Base-by-base conservation (phyloP, 2,797 vertebrate genomes). In the Myotis myotis region DNA sequence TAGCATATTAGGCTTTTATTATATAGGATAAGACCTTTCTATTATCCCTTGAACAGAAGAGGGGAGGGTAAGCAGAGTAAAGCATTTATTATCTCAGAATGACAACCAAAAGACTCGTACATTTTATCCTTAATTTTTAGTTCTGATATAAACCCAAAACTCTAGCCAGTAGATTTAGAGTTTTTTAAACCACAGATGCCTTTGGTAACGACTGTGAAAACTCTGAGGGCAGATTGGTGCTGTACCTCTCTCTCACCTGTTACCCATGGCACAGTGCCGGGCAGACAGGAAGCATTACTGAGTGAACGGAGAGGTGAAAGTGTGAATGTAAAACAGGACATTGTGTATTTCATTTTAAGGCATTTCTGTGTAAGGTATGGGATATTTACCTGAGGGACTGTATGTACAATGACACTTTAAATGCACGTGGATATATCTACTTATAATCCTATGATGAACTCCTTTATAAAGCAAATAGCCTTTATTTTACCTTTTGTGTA, bases 401-500 rank as follows among this genome's bases (percentile, higher is more conserved):
- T 87, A 85, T 72, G 1, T 87, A 86, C 87, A 92, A 91, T 55
- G 90, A 96, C 81, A 92, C 66, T 93, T 93, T 92, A 86, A 95
- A 91, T 92, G 64, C 60, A 68, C 38, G 28, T 57, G 55, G 36
- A 62, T 92, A 55, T 92, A 76, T n/a, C 47, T 95, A 47, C 80
- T 91, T 81, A 75, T 12, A 72, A 71, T 91, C 75, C 64, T 89
- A 41, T 75, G 53, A 87, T 89, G 71, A 95, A 94, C 93, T 95
- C 36, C 80, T 95, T 95, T 78, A 51, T 95, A 95, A 97, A 91
- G 82, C 94, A 96, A 93, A 92, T 91, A 95, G 16, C 79, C 55
- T 57, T 94, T 92, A 86, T 94, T 91, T 97, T 94, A 96, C 91
- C 95, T 95, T 95, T 92, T 96, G 79, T 94, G 76, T 95, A 95